phyloP scores from a whole-genome alignment of 2,888 invertebrate species.

The Pterobdella sp. region DNA sequence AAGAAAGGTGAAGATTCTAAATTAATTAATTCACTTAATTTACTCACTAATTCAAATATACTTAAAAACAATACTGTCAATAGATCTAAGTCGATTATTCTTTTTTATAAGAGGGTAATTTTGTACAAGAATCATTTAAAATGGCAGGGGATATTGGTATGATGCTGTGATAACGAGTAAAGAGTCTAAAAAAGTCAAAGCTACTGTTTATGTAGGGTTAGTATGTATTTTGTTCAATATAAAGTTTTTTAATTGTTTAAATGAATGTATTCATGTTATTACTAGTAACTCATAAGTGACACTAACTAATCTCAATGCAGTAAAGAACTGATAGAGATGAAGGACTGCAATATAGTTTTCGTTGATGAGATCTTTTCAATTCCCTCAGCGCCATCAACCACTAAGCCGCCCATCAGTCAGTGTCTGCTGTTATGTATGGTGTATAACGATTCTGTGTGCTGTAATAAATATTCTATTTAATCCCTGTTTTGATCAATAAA shows the following conservation, averaged over 20 bases:
- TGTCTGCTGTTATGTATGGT: not conserved
- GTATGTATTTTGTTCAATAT: constrained; percentile 2
- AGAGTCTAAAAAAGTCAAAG: constrained; percentile 44
- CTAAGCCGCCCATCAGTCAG: constrained; percentile 1
- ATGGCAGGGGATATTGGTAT: constrained; percentile 63
- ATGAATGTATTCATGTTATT: not conserved
- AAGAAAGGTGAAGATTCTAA: constrained; percentile 49
- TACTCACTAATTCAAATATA: too few species aligned
- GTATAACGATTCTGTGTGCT: not conserved
- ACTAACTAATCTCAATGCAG: constrained; percentile 38
- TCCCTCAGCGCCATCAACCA: constrained; percentile 48
- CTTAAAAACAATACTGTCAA: too few species aligned
- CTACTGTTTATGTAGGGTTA: constrained; percentile 50
- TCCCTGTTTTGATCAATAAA: not conserved
- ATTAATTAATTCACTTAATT: too few species aligned
- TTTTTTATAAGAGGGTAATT: too few species aligned
- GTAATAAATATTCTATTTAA: not conserved
- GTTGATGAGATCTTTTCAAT: constrained; percentile 63
- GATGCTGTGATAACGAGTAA: constrained; percentile 49
- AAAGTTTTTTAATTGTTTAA: constrained; percentile 2
- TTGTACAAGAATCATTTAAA: too few species aligned
- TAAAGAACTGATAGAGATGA: constrained; percentile 54
- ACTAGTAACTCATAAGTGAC: not conserved
- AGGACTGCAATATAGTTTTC: constrained; percentile 59
- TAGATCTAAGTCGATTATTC: too few species aligned